Base-by-base conservation (phyloP, 2,888 invertebrate species). In the Dolichomitus sp. region DNA sequence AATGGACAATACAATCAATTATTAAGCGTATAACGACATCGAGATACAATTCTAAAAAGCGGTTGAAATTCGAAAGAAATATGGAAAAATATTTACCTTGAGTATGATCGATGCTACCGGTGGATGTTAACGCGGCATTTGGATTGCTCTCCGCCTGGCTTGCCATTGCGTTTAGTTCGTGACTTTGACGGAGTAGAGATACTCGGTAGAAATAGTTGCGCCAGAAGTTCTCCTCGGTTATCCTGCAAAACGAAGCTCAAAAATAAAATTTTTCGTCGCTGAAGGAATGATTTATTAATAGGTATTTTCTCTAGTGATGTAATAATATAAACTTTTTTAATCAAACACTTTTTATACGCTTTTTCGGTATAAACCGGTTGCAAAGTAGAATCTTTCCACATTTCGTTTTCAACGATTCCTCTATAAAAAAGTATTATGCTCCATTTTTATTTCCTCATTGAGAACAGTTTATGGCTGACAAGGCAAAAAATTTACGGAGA, bases 181-280 rank as follows among this genome's bases (percentile, higher is more conserved):
- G 98, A 89, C 99, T 99, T 95, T 99, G 99, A 93, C 99, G 98
- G 94, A 99, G 98, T 90, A 99, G 96, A 90, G 98, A 99, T 89
- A 99, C 98, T 93, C 99, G 98, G 95, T 99, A 99, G 95, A 99
- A 99, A 94, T 99, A 99, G 95, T 99, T 99, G 93, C 99, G 96
- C 99, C 99, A 99, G 95, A 99, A 99, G 93, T 97, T 97, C 94
- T 99, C 99, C 95, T 99, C 99, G 91, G 97, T 97, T 94, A 98
- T 98, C 90, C 98, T 98, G 94, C 72, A 94, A 94, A 75, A 78
- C 83, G 74, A 78, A 48, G 52, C 57, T 33, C 54, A 14, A 4
- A 45, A 30, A 50, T 42, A 19, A 48, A n/a, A 14, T 42, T n/a
- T 45, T 23, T 42, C 14, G 14, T 12, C 27, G 23, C 0, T 12